These are phyloP conservation scores for Gallinago solitaria DNA, from an alignment of 2,797 vertebrate genomes.

Conservation along the genomic window DNA sequence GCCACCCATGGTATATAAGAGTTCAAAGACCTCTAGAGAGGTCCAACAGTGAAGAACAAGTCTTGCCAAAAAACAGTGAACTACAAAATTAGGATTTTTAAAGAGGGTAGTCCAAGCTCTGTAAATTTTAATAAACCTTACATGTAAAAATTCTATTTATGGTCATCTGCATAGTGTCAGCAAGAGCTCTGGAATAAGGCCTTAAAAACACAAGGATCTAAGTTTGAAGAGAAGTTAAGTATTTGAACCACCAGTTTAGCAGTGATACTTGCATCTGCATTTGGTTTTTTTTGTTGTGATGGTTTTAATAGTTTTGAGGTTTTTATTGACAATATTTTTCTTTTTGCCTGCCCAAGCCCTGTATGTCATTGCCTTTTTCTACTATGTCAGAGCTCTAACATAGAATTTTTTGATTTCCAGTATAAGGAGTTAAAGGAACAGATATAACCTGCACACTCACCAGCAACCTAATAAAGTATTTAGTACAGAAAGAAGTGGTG, in stretches of 20 bases:
- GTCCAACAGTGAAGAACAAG: neutral
- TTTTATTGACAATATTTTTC: neutral
- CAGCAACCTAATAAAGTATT: neutral
- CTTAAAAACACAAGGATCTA: neutral
- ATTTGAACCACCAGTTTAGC: neutral
- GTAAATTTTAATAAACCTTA: neutral
- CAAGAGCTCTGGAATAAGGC: neutral
- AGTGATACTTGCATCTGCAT: neutral
- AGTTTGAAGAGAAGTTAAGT: neutral
- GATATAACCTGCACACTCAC: neutral
- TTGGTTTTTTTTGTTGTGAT: neutral
- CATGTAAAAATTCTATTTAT: neutral
- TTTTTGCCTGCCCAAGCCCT: neutral
- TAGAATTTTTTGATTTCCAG: neutral
- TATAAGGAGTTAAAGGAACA: neutral
- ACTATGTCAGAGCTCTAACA: neutral
- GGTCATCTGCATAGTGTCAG: neutral
- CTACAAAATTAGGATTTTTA: neutral
- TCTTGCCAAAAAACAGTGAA: neutral
- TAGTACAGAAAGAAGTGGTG: neutral
- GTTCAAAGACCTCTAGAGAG: neutral
- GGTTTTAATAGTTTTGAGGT: neutral
- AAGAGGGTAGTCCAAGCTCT: neutral
- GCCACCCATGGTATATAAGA: neutral
- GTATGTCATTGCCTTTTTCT: neutral